These are phyloP conservation scores for Cephus pulcher DNA, from an alignment of 2,888 invertebrate species.

Conservation along the genomic window DNA sequence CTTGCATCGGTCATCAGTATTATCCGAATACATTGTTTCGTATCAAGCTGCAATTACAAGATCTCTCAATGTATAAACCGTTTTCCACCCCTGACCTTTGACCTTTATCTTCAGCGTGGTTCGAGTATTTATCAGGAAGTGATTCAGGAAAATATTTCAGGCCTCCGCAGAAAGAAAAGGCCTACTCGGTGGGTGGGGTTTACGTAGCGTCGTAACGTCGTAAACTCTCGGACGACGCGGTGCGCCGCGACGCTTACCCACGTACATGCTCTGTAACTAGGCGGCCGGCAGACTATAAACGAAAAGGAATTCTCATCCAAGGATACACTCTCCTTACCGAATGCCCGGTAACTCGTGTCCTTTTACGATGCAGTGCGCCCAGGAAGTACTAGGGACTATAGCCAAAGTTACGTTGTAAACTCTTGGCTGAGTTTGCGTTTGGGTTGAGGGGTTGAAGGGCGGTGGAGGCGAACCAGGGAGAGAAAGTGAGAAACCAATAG, in stretches of 20 bases:
- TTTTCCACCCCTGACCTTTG: neutral
- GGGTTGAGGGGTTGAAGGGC: neutral
- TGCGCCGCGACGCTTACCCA: neutral
- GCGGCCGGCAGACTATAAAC: conserved; percentile 1
- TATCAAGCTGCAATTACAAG: too few species aligned
- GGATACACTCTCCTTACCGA: neutral
- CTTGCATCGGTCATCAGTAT: too few species aligned
- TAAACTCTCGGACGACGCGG: neutral
- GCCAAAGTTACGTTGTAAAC: conserved; percentile 34
- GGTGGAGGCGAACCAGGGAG: neutral
- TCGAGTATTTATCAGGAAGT: neutral
- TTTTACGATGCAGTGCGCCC: conserved; percentile 36
- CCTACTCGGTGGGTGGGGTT: neutral
- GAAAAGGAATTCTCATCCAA: conserved; percentile 12
- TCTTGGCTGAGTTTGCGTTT: neutral
- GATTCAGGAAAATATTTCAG: neutral
- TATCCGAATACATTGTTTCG: too few species aligned
- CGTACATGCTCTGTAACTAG: neutral
- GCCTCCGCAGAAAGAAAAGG: neutral
- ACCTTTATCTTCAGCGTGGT: neutral
- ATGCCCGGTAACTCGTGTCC: conserved; percentile 26
- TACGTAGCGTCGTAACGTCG: neutral
- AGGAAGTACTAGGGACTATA: conserved; percentile 25
- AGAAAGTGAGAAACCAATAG: conserved; percentile 7
- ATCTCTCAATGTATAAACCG: neutral